phyloP scores from a whole-genome alignment of 2,797 vertebrate species.

The Enteromius afrohamiltoni region DNA sequence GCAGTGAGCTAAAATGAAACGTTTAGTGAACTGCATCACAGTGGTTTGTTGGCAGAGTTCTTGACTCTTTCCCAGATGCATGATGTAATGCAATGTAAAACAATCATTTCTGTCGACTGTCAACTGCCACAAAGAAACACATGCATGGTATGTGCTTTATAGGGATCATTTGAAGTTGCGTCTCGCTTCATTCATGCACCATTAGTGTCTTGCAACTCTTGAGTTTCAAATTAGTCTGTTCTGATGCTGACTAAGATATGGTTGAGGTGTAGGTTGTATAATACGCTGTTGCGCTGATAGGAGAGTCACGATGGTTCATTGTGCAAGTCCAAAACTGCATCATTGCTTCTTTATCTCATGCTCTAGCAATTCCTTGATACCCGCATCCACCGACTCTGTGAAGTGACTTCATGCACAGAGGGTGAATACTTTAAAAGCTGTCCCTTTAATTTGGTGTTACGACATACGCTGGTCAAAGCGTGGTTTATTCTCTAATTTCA shows the following conservation, averaged over 20 bases:
- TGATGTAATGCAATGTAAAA: neutral
- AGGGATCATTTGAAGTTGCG: conserved; percentile 48
- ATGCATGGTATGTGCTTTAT: conserved; percentile 65
- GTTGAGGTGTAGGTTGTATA: conserved; percentile 46
- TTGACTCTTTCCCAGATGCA: neutral
- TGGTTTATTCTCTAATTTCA: no score
- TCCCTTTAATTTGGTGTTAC: no score
- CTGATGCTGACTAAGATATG: conserved; percentile 35
- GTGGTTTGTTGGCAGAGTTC: neutral
- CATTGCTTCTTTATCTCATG: conserved; percentile 5
- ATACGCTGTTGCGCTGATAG: neutral
- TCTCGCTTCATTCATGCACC: conserved; percentile 47
- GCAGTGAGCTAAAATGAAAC: neutral
- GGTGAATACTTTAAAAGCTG: no score
- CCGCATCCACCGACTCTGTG: neutral
- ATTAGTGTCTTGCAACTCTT: conserved; percentile 46
- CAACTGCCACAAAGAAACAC: conserved; percentile 57
- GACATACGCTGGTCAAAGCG: no score
- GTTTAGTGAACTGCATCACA: neutral
- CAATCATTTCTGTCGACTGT: conserved; percentile 26
- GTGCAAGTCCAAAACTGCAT: conserved; percentile 22
- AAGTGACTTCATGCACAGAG: neutral
- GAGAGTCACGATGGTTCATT: conserved; percentile 25
- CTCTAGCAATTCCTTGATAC: neutral
- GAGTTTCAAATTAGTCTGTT: conserved; percentile 39